Evolutionary conservation across 2,113 vertebrate genomes (phyloP).

Genomic region (Ptyas mucosa): DNA sequence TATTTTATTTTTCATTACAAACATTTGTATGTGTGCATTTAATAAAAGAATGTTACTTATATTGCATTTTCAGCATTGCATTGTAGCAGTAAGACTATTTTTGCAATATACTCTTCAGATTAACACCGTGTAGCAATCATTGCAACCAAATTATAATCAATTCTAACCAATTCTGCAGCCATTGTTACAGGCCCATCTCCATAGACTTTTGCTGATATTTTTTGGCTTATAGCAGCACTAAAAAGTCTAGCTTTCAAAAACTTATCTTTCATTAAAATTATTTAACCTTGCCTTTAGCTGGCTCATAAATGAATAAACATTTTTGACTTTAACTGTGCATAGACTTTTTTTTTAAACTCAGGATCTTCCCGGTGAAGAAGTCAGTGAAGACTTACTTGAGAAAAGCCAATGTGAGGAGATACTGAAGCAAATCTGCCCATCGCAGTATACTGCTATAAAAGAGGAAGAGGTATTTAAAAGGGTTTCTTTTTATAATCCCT

Average conservation of each 20-base stretch:
- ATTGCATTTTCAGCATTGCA: neutral
- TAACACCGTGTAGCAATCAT: neutral
- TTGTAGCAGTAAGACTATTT: neutral
- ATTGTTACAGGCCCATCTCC: neutral
- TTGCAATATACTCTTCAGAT: neutral
- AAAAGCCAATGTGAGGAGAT: conserved; percentile 82
- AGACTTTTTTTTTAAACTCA: conserved; percentile 45
- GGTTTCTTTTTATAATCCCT: neutral
- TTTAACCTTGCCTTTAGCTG: neutral
- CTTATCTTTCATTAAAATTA: neutral
- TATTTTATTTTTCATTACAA: neutral
- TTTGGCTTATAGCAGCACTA: neutral
- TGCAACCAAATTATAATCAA: neutral
- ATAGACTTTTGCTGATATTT: neutral
- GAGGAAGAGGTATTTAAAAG: conserved; percentile 86
- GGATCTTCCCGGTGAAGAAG: conserved; percentile 83
- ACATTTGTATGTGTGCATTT: neutral
- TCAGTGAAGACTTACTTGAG: conserved; percentile 86
- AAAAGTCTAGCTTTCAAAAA: neutral
- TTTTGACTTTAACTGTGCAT: neutral
- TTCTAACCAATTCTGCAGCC: neutral
- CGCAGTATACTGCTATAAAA: conserved; percentile 78
- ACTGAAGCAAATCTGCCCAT: conserved; percentile 82
- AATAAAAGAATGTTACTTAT: neutral
- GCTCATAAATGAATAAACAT: neutral